These are phyloP conservation scores for Atta cephalotes DNA, from an alignment of 1,140 invertebrate species.

Conservation along the genomic window DNA sequence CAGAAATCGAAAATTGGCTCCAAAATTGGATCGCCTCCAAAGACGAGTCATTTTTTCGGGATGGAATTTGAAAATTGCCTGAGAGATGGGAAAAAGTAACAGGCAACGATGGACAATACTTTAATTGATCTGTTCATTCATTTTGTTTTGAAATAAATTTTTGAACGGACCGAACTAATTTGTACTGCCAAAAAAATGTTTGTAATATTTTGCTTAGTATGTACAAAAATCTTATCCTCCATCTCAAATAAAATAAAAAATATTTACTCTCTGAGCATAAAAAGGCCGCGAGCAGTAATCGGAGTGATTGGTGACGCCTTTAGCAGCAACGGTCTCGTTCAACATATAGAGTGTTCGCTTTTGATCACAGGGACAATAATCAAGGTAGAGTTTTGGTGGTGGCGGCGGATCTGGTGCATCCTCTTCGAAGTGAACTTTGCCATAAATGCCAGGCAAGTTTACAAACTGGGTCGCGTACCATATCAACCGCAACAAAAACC, in stretches of 20 bases:
- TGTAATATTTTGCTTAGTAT: neutral
- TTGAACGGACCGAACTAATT: too few relatives aligned
- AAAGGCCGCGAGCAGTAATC: constrained; percentile 80
- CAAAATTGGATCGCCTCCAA: too few relatives aligned
- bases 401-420: constrained; percentile 82
- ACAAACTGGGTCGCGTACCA: constrained; percentile 80
- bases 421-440: constrained; percentile 79
- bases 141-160: too few relatives aligned
- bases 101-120: too few relatives aligned
- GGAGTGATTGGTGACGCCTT: constrained; percentile 76
- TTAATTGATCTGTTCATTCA: too few relatives aligned
- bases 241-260: neutral
- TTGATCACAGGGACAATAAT: constrained; percentile 88
- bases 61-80: too few relatives aligned
- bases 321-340: constrained; percentile 86
- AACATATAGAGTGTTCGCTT: constrained; percentile 89
- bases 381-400: constrained; percentile 79
- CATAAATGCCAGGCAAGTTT: constrained; percentile 77
- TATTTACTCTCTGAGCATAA: constrained; percentile 81
- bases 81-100: too few relatives aligned
- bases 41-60: too few relatives aligned
- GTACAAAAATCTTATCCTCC: neutral
- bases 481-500: constrained; percentile 77
- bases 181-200: neutral
- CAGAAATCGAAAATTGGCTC: too few relatives aligned